Evolutionary conservation across 2,113 vertebrate genomes (phyloP).

Genomic region (Ciconia boyciana): DNA sequence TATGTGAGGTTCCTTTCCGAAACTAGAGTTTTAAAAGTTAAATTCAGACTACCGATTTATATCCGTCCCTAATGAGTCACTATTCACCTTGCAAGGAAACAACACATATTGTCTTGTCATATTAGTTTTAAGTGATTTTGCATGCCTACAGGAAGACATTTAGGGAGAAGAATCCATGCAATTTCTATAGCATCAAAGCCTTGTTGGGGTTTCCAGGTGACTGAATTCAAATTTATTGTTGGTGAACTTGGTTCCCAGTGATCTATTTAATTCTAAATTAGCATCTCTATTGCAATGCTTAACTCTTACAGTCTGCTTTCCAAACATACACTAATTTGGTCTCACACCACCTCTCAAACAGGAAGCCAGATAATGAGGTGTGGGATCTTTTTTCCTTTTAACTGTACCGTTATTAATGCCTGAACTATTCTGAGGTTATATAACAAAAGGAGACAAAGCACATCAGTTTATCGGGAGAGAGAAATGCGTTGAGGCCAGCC

Average conservation of each 20-base stretch:
- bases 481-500: neutral
- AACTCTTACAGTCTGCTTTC: neutral
- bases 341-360: slow-evolving; percentile 17
- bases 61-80: neutral
- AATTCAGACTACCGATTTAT: neutral
- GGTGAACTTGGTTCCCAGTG: slow-evolving; percentile 53
- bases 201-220: slow-evolving; percentile 24
- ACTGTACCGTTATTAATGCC: neutral
- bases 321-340: slow-evolving; percentile 44
- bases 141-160: neutral
- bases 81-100: neutral
- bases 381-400: neutral
- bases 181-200: slow-evolving; percentile 38
- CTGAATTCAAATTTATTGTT: slow-evolving; percentile 27
- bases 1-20: neutral
- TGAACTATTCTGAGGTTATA: neutral
- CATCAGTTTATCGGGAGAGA: neutral
- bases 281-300: slow-evolving; percentile 44
- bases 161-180: neutral
- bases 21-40: neutral
- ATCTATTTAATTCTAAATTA: slow-evolving; percentile 49
- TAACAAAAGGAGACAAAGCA: neutral
- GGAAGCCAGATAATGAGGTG: slow-evolving; percentile 22
- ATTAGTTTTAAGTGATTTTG: neutral
- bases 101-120: neutral